Base-by-base conservation (phyloP, 2,888 invertebrate species). In the Caenorhabditis parvicauda region DNA sequence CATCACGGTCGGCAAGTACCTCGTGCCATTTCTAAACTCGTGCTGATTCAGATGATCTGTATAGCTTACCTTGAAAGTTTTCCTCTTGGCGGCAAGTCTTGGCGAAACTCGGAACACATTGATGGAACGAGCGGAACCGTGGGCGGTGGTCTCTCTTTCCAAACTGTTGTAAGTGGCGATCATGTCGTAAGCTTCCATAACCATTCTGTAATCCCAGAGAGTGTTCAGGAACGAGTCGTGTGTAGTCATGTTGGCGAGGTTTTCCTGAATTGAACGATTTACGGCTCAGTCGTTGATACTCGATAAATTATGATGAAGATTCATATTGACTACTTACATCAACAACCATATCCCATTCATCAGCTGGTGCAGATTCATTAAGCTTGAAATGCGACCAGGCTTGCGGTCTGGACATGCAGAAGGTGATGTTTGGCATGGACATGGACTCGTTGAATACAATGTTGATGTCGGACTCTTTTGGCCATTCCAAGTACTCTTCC, bases 361-460 rank as follows among this genome's bases (percentile, higher is more conserved):
- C 74, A 38, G 57, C 59, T 0, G 69, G 56, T 24, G 74, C 75
- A 43, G 54, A 60, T 6, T 59, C 57, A 48, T 76, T 75, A 45
- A 78, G 41, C 21, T 74, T 68, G 56, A 80, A 76, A 45, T 80
- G 79, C n/a, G 72, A 72, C 70, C 73, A 76, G 7, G 78, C 79
- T 56, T 78, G 77, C 14, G 61, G 55, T 24, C 70, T 59, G 12
- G 72, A 72, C 77, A 79, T 77, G 56, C 79, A 79, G 63, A 80
- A 79, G 1, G 79, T 79, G 42, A 78, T 68, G 54, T 78, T 77
- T 9, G 78, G 78, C 74, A 78, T 67, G 14, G 67, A 72, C 76
- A 78, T 78, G 14, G 77, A 72, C n/a, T 78, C 75, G 50, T 79
- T 79, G 61, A 79, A 77, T 21, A 72, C 63, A 38, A 80, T 74